Base-by-base conservation (phyloP, 2,888 invertebrate genomes). In the Ariolimax columbianus region DNA sequence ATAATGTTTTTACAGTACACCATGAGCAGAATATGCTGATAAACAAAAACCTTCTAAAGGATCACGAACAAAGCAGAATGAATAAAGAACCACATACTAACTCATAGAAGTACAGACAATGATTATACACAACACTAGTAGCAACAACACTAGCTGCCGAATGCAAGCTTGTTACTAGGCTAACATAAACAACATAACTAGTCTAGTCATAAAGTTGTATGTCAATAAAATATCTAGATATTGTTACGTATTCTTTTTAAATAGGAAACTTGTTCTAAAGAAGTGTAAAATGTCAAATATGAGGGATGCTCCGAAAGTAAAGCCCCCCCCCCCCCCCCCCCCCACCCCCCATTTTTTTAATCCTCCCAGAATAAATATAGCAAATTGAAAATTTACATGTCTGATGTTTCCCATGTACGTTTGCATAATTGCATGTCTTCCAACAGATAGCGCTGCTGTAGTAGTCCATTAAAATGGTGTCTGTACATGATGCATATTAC, bases 91-190 rank as follows among this genome's bases (percentile, higher is more conserved):
- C 75, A 68, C 68, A 38, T 3, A 75, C 43, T 47, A 17, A 43
- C 75, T 47, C n/a, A 75, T 30, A 1, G n/a, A 75, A n/a, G 75
- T 47, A 75, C 75, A 75, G 47, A 75, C 43, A 47, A 43, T 33
- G 33, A 47, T 30, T 30, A 75, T 14, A 43, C 43, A 26, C 26
- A 43, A 75, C 51, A 38, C 47, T 47, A 19, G 47, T 75, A 47
- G 33, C 51, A 51, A 75, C 11, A 70, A 70, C n/a, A 36, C 70
- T 70, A n/a, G 38, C 38, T 23, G 70, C 30, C 36, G 40, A 70
- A 40, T 40, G 70, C 23, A 38, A 9, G 19, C 38, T 70, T 19
- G 33, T n/a, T 63, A 63, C n/a, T 23, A 3, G 1, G 11, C 59
- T n/a, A 63, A n/a, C n/a, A 4, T 7, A 26, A 23, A 63, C n/a